Base-by-base conservation (phyloP, 37 sponge, comb jelly and placozoan genomes). In the Ephydatia muelleri region DNA sequence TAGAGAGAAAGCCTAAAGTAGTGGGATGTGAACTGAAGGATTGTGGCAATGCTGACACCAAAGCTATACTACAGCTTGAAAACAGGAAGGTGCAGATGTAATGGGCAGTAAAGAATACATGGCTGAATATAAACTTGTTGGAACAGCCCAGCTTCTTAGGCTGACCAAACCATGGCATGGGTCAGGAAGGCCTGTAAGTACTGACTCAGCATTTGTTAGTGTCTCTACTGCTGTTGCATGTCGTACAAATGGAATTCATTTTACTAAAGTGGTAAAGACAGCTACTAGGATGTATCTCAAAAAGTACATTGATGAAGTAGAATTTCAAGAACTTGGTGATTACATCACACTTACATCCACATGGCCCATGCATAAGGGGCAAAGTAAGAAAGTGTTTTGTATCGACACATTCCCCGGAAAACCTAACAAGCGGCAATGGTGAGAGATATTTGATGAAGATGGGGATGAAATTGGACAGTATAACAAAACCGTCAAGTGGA, bases 81-180 rank as follows among this genome's bases (percentile, higher is more conserved):
- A 57, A 57, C 57, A 57, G 16, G 57, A 57, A 57, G 57, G 57
- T 57, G 57, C 57, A 57, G 57, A 57, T 21, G 57, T 57, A 57
- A 57, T 57, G 57, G 57, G 19, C 9, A 21, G 16, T 57, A 57
- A 1, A 14, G 57, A 57, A 57, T 16, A 57, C 16, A 57, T 57
- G 57, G 57, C 57, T 19, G 57, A 57, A 57, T 57, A 57, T 57
- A 57, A 57, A 21, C 57, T 57, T 57, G 57, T 57, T 57, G 57
- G 57, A 57, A 57, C 57, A 57, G 57, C 57, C 57, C 57, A 57
- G 57, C 57, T 57, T 57, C 57, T 57, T 57, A 57, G 12, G 57
- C 57, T 57, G 57, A 57, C 57, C 57, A 57, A 57, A 57, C 57
- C 57, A 57, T 57, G 57, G 57, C 57, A 57, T 57, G 57, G 57